A percentile compares a stretch with the other conserved stretches of the same genome.
Conservation (phyloP, 2,797 vertebrate genomes). For the Pangasius sanitwongsei region DNA sequence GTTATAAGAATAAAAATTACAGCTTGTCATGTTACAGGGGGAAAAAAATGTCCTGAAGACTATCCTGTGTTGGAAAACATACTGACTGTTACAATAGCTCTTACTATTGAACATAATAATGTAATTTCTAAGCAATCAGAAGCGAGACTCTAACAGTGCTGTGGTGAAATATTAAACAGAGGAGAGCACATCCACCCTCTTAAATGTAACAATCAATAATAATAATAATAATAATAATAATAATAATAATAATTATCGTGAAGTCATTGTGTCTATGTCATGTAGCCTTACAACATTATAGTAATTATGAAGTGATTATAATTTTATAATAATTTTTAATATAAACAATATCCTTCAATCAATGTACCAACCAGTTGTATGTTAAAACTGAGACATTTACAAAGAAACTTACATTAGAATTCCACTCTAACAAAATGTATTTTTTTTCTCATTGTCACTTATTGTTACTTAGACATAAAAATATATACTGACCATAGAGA, state of each 20-base stretch:
- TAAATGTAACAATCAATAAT: too few species aligned
- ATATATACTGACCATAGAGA: not conserved
- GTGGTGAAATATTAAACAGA: too few species aligned
- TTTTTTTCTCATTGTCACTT: not conserved
- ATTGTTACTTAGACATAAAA: not conserved
- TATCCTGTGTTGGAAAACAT: not conserved
- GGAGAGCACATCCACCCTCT: too few species aligned
- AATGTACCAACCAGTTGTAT: not conserved
- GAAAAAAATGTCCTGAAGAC: not conserved
- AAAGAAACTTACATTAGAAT: not conserved
- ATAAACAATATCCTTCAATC: not conserved
- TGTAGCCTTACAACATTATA: not conserved
- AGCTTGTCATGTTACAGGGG: too few species aligned
- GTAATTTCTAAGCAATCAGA: not conserved
- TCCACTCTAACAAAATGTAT: not conserved
- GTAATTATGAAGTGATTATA: too few species aligned
- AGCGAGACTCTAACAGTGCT: not conserved
- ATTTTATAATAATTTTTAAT: not conserved
- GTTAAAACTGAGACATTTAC: not conserved
- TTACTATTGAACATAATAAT: not conserved
- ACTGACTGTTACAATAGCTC: not conserved
- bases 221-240: too few species aligned
- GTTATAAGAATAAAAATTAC: too few species aligned
- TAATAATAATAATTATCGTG: not conserved
- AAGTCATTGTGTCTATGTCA: not conserved